A percentile compares a stretch with the other conserved stretches of the same genome.
Evolutionary conservation across 2,888 invertebrate species (phyloP).

Genomic region (Heliconius aoede): DNA sequence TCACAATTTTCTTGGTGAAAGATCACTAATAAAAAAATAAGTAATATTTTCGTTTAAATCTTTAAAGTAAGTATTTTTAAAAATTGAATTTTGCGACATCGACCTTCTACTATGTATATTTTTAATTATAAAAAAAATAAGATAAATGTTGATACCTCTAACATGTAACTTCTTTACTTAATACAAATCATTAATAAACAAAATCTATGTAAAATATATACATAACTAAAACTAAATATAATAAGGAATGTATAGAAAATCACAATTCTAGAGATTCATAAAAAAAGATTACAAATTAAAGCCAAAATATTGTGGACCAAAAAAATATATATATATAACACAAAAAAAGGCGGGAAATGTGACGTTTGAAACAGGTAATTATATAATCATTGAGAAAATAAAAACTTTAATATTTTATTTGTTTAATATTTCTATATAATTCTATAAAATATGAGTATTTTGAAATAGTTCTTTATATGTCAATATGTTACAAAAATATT

Average conservation of each 20-base stretch:
- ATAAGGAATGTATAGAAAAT: constrained; percentile 23
- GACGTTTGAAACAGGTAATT: not conserved
- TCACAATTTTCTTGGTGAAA: no score
- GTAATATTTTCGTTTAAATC: no score
- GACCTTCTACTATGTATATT: no score
- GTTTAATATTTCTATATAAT: not conserved
- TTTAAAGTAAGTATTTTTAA: not conserved
- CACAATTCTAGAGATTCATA: constrained; percentile 25
- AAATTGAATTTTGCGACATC: no score
- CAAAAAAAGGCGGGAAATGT: constrained; percentile 22
- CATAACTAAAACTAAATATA: constrained; percentile 9
- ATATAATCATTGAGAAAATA: not conserved
- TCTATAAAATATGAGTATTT: not conserved
- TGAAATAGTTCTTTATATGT: not conserved
- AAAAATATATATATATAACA: not conserved
- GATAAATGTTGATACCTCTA: no score
- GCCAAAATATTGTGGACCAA: constrained; percentile 8
- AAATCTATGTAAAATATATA: not conserved
- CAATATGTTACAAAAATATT: constrained; percentile 5
- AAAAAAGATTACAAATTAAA: constrained; percentile 13
- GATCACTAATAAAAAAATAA: no score
- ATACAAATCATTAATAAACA: no score
- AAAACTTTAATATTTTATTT: not conserved
- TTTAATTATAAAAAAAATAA: not conserved
- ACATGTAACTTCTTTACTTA: no score